phyloP scores from a whole-genome alignment of 23 tunicate species.

The Pegea sp. region DNA sequence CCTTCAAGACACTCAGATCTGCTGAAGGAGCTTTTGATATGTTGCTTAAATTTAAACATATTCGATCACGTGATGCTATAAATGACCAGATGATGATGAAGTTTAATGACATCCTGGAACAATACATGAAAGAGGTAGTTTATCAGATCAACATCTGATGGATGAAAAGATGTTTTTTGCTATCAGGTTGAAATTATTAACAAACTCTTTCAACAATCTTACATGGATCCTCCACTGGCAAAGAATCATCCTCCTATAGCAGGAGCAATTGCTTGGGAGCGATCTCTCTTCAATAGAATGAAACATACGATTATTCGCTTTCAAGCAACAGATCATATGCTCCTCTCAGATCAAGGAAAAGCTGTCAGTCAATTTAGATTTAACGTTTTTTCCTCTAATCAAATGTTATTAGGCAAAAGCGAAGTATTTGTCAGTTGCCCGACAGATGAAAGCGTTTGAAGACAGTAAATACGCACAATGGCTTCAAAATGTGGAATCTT shows the following conservation, averaged over 20 bases:
- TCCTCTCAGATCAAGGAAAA: conserved; percentile 69
- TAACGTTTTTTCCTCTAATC: no score
- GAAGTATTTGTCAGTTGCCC: conserved; percentile 45
- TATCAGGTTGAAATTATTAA: conserved; percentile 81
- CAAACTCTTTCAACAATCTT: conserved; percentile 31
- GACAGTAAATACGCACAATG: conserved; percentile 52
- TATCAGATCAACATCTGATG: neutral
- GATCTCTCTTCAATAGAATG: conserved; percentile 79
- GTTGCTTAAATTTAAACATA: conserved; percentile 85
- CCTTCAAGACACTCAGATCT: conserved; percentile 82
- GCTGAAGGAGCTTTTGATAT: conserved; percentile 98
- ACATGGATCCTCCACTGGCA: conserved; percentile 55
- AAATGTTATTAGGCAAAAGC: conserved; percentile 30
- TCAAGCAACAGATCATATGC: conserved; percentile 78
- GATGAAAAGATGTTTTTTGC: no score
- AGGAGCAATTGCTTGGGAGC: conserved; percentile 89
- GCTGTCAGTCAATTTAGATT: conserved; percentile 19
- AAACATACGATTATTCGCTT: conserved; percentile 88
- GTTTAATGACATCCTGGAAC: conserved; percentile 82
- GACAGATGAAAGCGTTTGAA: conserved; percentile 83
- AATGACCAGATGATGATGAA: conserved; percentile 95
- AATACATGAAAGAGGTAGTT: conserved; percentile 82
- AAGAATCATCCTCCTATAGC: conserved; percentile 89
- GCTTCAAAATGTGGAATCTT: conserved; percentile 39
- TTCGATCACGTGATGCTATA: conserved; percentile 80